Percentiles rank a stretch among this genome's conserved stretches.
These are phyloP conservation scores for Hiodon tergisus DNA, from an alignment of 2,113 vertebrate genomes.

Conservation along the genomic window DNA sequence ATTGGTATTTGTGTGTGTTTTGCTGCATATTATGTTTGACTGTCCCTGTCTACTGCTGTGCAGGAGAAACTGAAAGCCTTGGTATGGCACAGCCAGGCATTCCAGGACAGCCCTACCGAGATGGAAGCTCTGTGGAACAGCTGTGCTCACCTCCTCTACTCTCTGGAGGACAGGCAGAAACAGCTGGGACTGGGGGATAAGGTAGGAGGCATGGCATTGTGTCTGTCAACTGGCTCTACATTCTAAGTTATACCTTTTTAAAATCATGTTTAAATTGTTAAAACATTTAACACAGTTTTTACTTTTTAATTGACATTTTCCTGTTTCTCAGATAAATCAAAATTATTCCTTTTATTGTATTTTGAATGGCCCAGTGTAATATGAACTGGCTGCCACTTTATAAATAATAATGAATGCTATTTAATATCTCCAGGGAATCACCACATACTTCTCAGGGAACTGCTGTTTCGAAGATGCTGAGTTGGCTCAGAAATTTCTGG, in stretches of 20 bases:
- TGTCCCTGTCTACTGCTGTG: neutral
- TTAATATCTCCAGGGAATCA: constrained; percentile 67
- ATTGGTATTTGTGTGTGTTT: neutral
- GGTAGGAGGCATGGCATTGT: constrained; percentile 46
- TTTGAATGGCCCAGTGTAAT: neutral
- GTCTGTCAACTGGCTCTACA: neutral
- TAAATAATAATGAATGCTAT: neutral
- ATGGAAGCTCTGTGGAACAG: constrained; percentile 70
- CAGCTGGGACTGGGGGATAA: constrained; percentile 78
- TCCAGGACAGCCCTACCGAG: constrained; percentile 61
- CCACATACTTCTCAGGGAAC: constrained; percentile 84
- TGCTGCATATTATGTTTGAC: neutral
- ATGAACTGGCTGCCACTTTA: too few relatives aligned
- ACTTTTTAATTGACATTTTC: too few relatives aligned
- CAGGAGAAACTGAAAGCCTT: constrained; percentile 81
- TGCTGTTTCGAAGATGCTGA: constrained; percentile 81
- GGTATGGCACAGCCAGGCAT: constrained; percentile 71
- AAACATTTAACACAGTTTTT: too few relatives aligned
- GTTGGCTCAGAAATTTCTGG: constrained; percentile 79
- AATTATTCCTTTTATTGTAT: neutral
- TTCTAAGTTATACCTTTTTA: neutral
- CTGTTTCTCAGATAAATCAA: too few relatives aligned
- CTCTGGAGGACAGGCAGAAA: constrained; percentile 71
- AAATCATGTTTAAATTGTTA: neutral
- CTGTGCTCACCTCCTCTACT: constrained; percentile 71